Conservation (phyloP, 2,113 vertebrate genomes). For the Numenius arquata region DNA sequence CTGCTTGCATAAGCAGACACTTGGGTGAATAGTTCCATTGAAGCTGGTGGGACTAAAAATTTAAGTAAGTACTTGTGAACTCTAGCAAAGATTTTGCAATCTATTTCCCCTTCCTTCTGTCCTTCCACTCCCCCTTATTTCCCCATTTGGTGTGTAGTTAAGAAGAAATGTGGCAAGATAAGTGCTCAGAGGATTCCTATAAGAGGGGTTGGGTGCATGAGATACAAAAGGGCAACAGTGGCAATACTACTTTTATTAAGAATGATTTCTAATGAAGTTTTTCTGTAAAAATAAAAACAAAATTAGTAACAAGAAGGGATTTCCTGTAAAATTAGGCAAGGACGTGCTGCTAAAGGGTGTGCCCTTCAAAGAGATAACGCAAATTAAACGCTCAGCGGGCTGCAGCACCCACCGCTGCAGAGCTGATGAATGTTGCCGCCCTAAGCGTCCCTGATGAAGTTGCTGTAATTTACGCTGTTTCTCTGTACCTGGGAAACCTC, state of each 20-base stretch:
- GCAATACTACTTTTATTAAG: not conserved
- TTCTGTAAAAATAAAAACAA: not conserved
- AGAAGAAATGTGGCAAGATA: not conserved
- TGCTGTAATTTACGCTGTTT: not conserved
- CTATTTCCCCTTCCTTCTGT: conserved; percentile 27
- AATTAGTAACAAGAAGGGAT: not conserved
- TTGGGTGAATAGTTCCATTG: conserved; percentile 55
- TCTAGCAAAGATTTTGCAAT: conserved; percentile 27
- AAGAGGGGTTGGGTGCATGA: not conserved
- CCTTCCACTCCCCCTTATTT: not conserved
- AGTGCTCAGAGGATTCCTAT: not conserved
- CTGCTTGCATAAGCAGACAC: conserved; percentile 56
- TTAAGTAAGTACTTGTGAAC: conserved; percentile 49
- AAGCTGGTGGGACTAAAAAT: conserved; percentile 38
- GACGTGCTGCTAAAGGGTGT: not conserved
- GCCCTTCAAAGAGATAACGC: not conserved
- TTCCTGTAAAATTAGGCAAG: conserved; percentile 12
- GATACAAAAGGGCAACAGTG: not conserved
- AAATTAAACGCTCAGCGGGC: not conserved
- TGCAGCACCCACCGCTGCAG: not conserved
- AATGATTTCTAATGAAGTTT: not conserved
- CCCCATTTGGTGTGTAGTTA: conserved; percentile 7
- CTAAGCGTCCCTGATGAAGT: not conserved
- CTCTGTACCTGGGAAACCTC: not conserved
- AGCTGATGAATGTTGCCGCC: not conserved